Evolutionary conservation across 2,888 invertebrate species (phyloP), one percentile per base, ranked within the genome.

Genomic region (Drosophila incognita): DNA sequence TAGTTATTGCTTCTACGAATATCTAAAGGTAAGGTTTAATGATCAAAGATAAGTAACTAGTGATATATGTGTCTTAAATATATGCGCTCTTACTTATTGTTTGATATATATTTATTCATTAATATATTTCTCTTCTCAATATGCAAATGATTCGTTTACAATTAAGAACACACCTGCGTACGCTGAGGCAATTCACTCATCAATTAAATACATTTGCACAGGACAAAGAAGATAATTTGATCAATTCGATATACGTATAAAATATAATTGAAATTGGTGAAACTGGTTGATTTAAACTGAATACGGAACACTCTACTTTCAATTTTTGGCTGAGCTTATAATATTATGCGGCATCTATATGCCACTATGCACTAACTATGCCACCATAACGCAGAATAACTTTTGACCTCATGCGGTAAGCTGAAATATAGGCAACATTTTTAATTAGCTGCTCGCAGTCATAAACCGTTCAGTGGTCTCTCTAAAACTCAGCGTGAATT

Each of bases 401-500:
- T 5, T n/a, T 11, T 42, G 42, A 13, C 1, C 5, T 4, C 42
- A 42, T 5, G 42, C 24, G 51, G 62, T 21, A 46, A 60, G 60
- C 72, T 6, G 53, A 67, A 42, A 74, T 52, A 57, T 77, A 77
- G 69, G 76, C 74, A 77, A 70, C 69, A 70, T 52, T 77, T 77
- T 74, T 46, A 27, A 38, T n/a, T 13, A 60, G 24, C 49, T 21
- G 36, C 18, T 29, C 54, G 21, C 46, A 29, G 66, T 63, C 74
- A 67, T 81, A 69, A 68, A 1, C 61, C 70, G 40, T 68, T 69
- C 69, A 65, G 38, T 52, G 75, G 27, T 38, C 58, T 58, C 58
- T 29, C 11, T 18, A 27, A 60, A 79, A 85, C 84, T 87, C 73
- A 42, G 15, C 57, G 76, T 80, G 49, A 60, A 73, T n/a, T 57